Base-by-base conservation (phyloP, 2,113 vertebrate species). In the Zapus hudsonius region DNA sequence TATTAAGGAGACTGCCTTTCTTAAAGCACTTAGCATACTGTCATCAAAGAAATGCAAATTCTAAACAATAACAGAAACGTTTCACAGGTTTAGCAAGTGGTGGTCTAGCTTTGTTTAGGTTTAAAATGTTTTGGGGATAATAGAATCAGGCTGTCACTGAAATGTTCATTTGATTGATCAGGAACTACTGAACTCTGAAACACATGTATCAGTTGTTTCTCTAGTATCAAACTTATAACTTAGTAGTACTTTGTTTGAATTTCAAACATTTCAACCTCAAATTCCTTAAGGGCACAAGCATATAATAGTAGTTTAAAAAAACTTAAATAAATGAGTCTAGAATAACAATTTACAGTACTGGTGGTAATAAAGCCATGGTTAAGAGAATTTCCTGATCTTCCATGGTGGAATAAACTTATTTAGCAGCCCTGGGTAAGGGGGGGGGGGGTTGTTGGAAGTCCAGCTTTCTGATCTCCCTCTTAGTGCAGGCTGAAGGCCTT, bases 231-330 rank as follows among this genome's bases (percentile, higher is more conserved):
- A 67, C 91, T 70, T n/a, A n/a, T n/a, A n/a, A n/a, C n/a, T n/a
- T n/a, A n/a, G n/a, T n/a, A n/a, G n/a, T n/a, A n/a, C n/a, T n/a
- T n/a, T 90, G 81, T 79, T 74, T 90, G 69, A 42, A 72, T 87
- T 92, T 93, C 55, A 66, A 40, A 84, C 9, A n/a, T 76, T 85
- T 81, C 40, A 69, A 84, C 13, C 63, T 31, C 33, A 87, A 93
- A 47, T 64, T 27, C 52, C 7, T 38, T 63, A 63, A 52, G 70
- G 85, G 20, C 1, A 40, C 31, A 90, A 27, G n/a, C 57, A 33
- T 27, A 78, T 57, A 55, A 38, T 76, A 47, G 36, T 44, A 47
- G 23, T 59, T 29, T 83, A 66, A 40, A 40, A 40, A 84, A 89
- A 70, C 27, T 5, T 29, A 42, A 55, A 31, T 20, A 33, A 84